phyloP scores from a whole-genome alignment of 2,888 invertebrate species.

The Philereme vetulata region DNA sequence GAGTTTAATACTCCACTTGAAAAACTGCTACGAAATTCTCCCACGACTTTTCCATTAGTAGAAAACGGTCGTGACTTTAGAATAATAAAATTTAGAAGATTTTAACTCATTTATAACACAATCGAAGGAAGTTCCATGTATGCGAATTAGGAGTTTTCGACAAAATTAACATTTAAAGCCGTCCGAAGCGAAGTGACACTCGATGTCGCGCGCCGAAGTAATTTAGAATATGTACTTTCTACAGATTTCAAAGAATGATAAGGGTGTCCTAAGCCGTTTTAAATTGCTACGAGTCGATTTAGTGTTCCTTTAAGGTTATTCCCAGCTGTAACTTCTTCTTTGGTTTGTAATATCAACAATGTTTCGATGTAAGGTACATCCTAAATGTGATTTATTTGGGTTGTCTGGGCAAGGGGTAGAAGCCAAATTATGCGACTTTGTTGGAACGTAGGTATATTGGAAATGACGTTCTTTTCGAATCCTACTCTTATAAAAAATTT shows the following conservation, averaged over 20 bases:
- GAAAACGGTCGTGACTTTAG: slow-evolving; percentile 11
- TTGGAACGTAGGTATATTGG: slow-evolving; percentile 20
- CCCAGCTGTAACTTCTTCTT: slow-evolving; percentile 16
- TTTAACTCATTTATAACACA: not conserved
- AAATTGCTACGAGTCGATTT: slow-evolving; percentile 33
- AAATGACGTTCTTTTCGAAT: slow-evolving; percentile 16
- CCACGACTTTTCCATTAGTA: slow-evolving; percentile 16
- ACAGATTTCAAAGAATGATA: slow-evolving; percentile 30
- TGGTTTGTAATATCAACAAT: slow-evolving; percentile 27
- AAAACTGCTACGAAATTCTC: slow-evolving; percentile 9
- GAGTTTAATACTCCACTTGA: too few species aligned
- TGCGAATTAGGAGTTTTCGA: slow-evolving; percentile 11
- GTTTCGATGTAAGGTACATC: slow-evolving; percentile 28
- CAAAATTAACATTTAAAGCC: slow-evolving; percentile 26
- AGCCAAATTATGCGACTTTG: slow-evolving; percentile 34
- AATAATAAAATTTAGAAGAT: slow-evolving; percentile 11
- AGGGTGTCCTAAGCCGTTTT: slow-evolving; percentile 29
- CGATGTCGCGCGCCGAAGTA: slow-evolving; percentile 15
- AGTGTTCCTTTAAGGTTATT: slow-evolving; percentile 26
- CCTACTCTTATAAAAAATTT: not conserved
- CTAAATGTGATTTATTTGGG: slow-evolving; percentile 39
- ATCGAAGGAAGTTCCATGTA: slow-evolving; percentile 5
- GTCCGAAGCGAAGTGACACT: slow-evolving; percentile 19
- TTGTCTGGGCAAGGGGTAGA: slow-evolving; percentile 33
- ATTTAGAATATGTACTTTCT: slow-evolving; percentile 22